Evolutionary conservation across 2,888 invertebrate genomes (phyloP).

Genomic region (Aphidoletes aphidimyza): DNA sequence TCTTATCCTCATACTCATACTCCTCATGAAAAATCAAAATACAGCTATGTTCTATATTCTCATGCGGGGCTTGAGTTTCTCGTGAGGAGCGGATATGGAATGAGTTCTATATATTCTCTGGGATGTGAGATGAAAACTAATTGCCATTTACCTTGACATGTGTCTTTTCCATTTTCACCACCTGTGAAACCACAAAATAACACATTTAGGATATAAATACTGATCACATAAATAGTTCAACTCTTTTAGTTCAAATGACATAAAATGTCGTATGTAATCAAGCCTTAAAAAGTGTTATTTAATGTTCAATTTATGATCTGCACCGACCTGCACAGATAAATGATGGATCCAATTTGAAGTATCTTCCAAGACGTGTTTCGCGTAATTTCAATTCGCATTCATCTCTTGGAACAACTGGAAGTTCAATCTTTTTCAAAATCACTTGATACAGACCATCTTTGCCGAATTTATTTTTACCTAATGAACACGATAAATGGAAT

Average conservation of each 20-base stretch:
- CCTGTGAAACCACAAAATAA: constrained; percentile 77
- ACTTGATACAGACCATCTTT: constrained; percentile 69
- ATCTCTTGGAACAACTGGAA: constrained; percentile 73
- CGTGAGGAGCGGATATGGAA: no score
- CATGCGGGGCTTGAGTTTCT: no score
- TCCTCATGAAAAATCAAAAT: no score
- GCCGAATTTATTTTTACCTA: constrained; percentile 61
- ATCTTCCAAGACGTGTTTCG: constrained; percentile 73
- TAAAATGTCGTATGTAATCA: no score
- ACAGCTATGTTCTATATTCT: no score
- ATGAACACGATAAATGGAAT: no score
- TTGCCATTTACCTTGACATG: not conserved
- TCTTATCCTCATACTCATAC: not conserved
- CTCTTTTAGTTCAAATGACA: no score
- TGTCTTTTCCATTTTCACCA: constrained; percentile 71
- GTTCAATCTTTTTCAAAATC: constrained; percentile 74
- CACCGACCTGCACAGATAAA: constrained; percentile 78
- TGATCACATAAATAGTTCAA: no score
- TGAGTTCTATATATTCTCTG: no score
- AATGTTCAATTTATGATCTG: no score
- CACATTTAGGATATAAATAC: no score
- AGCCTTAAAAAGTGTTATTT: no score
- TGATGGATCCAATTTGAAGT: constrained; percentile 73
- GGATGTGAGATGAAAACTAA: not conserved
- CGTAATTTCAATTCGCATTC: constrained; percentile 68